These are phyloP conservation scores for Cylindroiulus punctatus DNA, from an alignment of 2,888 invertebrate genomes.

Conservation along the genomic window DNA sequence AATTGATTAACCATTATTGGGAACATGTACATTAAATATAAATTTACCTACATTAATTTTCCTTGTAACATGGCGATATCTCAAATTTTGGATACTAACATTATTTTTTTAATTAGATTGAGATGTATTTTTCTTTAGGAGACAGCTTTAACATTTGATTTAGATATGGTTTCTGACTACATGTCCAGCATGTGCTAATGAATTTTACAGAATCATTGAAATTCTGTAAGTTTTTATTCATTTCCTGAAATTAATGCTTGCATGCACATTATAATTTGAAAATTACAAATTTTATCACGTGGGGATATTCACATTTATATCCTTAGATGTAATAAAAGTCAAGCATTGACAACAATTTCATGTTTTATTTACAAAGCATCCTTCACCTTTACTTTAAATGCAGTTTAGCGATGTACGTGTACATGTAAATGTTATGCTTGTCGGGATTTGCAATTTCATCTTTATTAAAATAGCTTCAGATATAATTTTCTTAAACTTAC, in stretches of 20 bases:
- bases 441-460: neutral
- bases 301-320: neutral
- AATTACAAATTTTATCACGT: neutral
- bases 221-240: neutral
- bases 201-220: neutral
- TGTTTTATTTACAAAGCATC: slow-evolving; percentile 22
- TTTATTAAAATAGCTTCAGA: neutral
- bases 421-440: neutral
- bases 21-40: too few species aligned
- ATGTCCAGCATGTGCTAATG: neutral
- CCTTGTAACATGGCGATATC: too few species aligned
- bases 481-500: slow-evolving; percentile 15
- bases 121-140: too few species aligned
- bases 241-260: neutral
- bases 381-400: neutral
- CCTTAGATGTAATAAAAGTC: neutral
- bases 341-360: neutral
- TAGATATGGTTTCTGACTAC: too few species aligned
- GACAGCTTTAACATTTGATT: too few species aligned
- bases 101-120: too few species aligned
- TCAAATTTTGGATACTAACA: too few species aligned
- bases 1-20: too few species aligned
- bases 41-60: too few species aligned
- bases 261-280: neutral
- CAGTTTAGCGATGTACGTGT: neutral